Percentiles rank a stretch among this genome's conserved stretches.
Evolutionary conservation across 2,888 invertebrate genomes (phyloP).

Genomic region (Dynastes hyllus): DNA sequence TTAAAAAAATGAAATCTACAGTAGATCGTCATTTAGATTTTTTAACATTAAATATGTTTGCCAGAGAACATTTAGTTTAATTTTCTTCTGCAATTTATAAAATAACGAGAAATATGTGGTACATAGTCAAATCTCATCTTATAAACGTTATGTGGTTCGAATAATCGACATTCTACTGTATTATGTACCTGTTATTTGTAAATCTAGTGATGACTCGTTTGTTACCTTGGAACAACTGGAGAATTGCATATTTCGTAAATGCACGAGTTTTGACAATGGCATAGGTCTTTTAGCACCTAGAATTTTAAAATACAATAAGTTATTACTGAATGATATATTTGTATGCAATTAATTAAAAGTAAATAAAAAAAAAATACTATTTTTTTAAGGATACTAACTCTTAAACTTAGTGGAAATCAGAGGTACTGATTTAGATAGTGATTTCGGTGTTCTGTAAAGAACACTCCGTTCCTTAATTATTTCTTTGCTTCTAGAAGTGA

Average conservation of each 20-base stretch:
- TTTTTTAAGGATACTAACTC: constrained; percentile 12
- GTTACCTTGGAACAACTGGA: constrained; percentile 66
- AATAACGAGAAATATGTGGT: too few relatives aligned
- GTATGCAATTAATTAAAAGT: not conserved
- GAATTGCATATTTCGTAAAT: constrained; percentile 57
- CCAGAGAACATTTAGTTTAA: too few relatives aligned
- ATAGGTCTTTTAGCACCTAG: constrained; percentile 46
- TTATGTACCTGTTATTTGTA: constrained; percentile 61
- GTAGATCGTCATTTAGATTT: too few relatives aligned
- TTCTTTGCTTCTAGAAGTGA: constrained; percentile 63
- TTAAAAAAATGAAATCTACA: not conserved
- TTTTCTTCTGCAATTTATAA: too few relatives aligned
- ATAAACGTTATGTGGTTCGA: too few relatives aligned
- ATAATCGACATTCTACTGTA: not conserved
- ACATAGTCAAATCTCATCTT: too few relatives aligned
- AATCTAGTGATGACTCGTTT: constrained; percentile 85
- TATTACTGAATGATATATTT: not conserved
- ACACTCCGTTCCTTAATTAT: constrained; percentile 66
- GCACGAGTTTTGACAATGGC: constrained; percentile 54
- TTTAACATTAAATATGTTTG: too few relatives aligned
- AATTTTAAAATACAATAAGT: constrained; percentile 11
- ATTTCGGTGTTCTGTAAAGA: constrained; percentile 61
- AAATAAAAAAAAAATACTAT: not conserved
- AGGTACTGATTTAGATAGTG: not conserved
- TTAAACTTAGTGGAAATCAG: not conserved